These are phyloP conservation scores for Prinia subflava DNA, from an alignment of 2,113 vertebrate species.

Conservation along the genomic window DNA sequence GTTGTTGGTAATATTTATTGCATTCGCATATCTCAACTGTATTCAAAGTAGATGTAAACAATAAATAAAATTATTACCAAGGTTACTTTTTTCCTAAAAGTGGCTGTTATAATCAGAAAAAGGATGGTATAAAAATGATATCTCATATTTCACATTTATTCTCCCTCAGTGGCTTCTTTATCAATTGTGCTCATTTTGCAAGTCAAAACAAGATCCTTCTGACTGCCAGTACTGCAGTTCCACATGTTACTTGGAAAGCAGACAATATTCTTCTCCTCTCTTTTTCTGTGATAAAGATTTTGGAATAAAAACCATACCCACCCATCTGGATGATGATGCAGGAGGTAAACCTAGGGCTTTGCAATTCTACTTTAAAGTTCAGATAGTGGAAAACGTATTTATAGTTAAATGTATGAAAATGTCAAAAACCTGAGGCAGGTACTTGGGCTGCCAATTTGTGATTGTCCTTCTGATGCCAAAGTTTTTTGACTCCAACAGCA, in stretches of 20 bases:
- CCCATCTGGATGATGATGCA: background rate
- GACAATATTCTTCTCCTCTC: background rate
- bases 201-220: conserved; percentile 42
- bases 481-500: background rate
- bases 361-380: background rate
- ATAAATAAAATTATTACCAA: conserved; percentile 26
- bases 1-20: background rate
- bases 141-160: conserved; percentile 35
- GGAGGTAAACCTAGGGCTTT: background rate
- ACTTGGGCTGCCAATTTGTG: background rate
- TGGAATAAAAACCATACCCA: background rate
- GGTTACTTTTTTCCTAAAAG: background rate
- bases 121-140: conserved; percentile 20
- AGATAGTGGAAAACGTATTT: background rate
- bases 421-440: background rate
- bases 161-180: conserved; percentile 25
- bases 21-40: conserved; percentile 1
- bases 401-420: background rate
- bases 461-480: background rate
- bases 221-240: background rate
- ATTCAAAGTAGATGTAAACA: background rate
- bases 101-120: conserved; percentile 16
- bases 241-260: conserved; percentile 6
- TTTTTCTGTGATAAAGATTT: background rate
- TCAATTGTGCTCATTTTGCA: conserved; percentile 33